phyloP scores from a whole-genome alignment of 2,888 invertebrate species.

The Ctena decussata region DNA sequence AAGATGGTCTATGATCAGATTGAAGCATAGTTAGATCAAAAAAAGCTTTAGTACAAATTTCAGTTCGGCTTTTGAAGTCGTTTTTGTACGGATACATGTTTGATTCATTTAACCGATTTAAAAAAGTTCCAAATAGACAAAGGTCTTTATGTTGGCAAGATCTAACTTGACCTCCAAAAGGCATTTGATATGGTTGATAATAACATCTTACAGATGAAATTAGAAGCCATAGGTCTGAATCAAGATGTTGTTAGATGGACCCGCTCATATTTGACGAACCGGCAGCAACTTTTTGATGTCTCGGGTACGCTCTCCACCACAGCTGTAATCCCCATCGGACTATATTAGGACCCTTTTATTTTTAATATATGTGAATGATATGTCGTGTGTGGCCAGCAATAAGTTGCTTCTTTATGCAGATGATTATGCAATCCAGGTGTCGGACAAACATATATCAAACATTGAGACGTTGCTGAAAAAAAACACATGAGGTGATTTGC shows the following conservation, averaged over 20 bases:
- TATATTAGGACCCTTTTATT: not conserved
- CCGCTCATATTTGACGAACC: not conserved
- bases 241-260: not conserved
- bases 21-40: not conserved
- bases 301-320: not conserved
- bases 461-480: not conserved
- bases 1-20: not conserved
- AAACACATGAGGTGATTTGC: not conserved
- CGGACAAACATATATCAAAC: not conserved
- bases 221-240: not conserved
- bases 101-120: constrained; percentile 6
- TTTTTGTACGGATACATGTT: not conserved
- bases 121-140: constrained; percentile 6
- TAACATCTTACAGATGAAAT: not conserved
- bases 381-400: not conserved
- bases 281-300: not conserved
- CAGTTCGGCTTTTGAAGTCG: not conserved
- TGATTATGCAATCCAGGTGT: not conserved
- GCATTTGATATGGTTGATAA: not conserved
- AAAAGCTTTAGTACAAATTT: not conserved
- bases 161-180: constrained; percentile 3
- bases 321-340: not conserved
- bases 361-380: not conserved
- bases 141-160: constrained; percentile 10
- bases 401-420: not conserved